A percentile compares a stretch with the other conserved stretches of the same genome.
Evolutionary conservation across 2,888 invertebrate species (phyloP).

Genomic region (Podotricha telesiphe): DNA sequence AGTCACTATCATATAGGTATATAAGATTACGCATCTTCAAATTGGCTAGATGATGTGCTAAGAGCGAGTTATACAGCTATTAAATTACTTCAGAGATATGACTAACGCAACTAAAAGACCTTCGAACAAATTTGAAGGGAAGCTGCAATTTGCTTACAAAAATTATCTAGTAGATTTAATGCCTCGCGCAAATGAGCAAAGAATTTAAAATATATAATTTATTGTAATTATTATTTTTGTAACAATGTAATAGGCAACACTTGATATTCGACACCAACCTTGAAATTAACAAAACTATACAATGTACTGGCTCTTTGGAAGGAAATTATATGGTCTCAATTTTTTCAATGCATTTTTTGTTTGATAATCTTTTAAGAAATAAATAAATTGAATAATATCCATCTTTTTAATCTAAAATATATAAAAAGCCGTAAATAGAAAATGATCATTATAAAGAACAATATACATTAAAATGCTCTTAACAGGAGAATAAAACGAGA

Average conservation of each 20-base stretch:
- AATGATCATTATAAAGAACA: background rate
- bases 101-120: constrained; percentile 49
- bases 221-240: constrained; percentile 59
- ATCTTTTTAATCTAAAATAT: background rate
- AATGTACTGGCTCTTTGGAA: constrained; percentile 21
- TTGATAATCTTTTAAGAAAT: background rate
- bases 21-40: constrained; percentile 8
- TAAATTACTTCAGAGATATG: constrained; percentile 42
- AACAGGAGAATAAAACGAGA: constrained; percentile 16
- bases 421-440: background rate
- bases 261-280: constrained; percentile 53
- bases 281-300: constrained; percentile 52
- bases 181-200: constrained; percentile 57
- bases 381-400: too few species aligned
- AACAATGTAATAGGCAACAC: constrained; percentile 56
- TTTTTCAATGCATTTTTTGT: background rate
- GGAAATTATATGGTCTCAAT: background rate
- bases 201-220: constrained; percentile 52
- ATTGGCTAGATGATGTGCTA: constrained; percentile 12
- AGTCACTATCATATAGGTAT: background rate
- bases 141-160: constrained; percentile 59
- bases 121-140: constrained; percentile 54
- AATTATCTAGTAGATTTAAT: constrained; percentile 53
- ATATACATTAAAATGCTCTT: background rate
- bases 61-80: constrained; percentile 8